Evolutionary conservation across 1,140 invertebrate genomes (phyloP), one percentile per base, ranked within the genome.

Genomic region (Ceratosolen solmsi): DNA sequence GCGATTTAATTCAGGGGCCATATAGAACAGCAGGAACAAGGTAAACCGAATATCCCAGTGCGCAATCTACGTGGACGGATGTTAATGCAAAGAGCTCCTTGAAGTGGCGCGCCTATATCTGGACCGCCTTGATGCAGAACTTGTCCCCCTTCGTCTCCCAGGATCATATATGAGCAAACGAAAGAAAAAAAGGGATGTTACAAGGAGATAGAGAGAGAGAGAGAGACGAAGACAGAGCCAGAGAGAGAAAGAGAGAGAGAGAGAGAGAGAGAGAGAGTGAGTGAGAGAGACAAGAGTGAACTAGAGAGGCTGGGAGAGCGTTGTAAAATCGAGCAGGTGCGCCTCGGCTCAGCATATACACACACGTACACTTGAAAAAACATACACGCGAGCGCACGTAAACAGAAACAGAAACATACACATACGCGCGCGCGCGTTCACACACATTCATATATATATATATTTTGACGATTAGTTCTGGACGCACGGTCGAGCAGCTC

Each of bases 381-480:
- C 11, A 15, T 15, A 11, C 3, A 54, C 51, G 51, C 20, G 51
- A 3, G n/a, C 49, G 25, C 49, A 41, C 25, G 68, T 63, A 68
- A 2, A 9, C n/a, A 36, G 41, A 46, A 7, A 46, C 41, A 46
- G 5, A 13, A 22, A 54, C 51, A 15, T 15, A 54, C 11, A 22
- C 51, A 22, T 8, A 54, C 9, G 51, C 20, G 51, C 51, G n/a
- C 49, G 36, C 49, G 58, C 25, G 68, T 51, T 58, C 8, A 20
- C n/a, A 36, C 36, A 76, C n/a, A 58, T 46, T 68, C 33, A 79
- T 51, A 27, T 75, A 46, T 75, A 58, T 33, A 79, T 82, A 80
- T 78, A 83, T 86, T 84, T 83, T 77, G 74, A 77, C 82, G 85
- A 86, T 83, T 85, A 83, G 85, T 84, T 83, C 85, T 80, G 83